Base-by-base conservation (phyloP, 2,113 vertebrate genomes). In the Dromiciops gliroides region DNA sequence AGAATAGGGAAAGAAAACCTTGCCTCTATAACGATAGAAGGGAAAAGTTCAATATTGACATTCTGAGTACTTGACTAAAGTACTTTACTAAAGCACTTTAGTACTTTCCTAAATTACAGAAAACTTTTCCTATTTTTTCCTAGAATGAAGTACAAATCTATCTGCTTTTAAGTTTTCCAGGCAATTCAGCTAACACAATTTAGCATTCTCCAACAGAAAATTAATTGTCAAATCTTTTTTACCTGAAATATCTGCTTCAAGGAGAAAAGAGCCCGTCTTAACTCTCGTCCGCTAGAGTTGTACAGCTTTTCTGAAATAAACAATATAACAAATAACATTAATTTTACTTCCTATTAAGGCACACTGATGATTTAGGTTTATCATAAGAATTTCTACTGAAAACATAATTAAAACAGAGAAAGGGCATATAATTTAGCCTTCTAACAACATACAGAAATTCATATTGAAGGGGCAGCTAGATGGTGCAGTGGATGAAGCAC, bases 211-310 rank as follows among this genome's bases (percentile, higher is more conserved):
- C 67, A 83, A 44, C 8, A 44, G 67, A 83, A 44, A 83, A 44
- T 83, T 67, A 67, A 67, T 67, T 44, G n/a, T 83, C n/a, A 83
- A 91, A 47, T 48, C 12, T 48, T 48, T 92, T 97, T 98, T 99
- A 99, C 99, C 99, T 99, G 99, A 98, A 99, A 99, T 98, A 99
- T 99, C 97, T 99, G 99, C 98, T 99, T 99, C 98, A 99, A 98
- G 92, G 99, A 99, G 98, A 99, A 99, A 95, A 99, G 99, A 37
- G 99, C 99, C 97, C 99, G 99, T 96, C 99, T 99, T 88, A 99
- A 98, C 97, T 99, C 99, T 89, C 99, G 98, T 97, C 99, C 99
- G 95, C 94, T 99, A 53, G 99, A 99, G 98, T 99, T 99, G 98
- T 99, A 99, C 89, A 99, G 99, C 97, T 99, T 99, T 98, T 99